Conservation (phyloP, 2,888 invertebrate genomes). For the Dyspetes luteomarginatus region DNA sequence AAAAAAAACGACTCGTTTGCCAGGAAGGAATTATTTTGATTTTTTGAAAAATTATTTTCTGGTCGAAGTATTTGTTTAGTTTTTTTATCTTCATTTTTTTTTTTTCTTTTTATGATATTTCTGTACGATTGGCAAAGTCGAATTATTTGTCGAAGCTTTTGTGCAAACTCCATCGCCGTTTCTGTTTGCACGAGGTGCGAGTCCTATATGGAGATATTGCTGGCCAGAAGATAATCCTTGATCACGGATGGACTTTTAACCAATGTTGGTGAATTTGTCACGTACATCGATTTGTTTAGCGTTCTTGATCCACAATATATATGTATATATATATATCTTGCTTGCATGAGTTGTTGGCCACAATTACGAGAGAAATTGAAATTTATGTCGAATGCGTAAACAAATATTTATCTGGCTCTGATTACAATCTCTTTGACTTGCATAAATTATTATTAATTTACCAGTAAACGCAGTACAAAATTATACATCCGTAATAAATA, state of each 20-base stretch:
- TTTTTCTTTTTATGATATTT: neutral
- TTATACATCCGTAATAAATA: too few relatives aligned
- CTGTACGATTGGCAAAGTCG: neutral
- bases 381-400: neutral
- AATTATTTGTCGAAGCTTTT: slow-evolving; percentile 8
- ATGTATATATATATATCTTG: neutral
- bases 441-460: neutral
- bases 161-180: neutral
- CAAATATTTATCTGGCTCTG: neutral
- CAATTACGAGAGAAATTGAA: neutral
- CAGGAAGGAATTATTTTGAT: too few relatives aligned
- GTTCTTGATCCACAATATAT: neutral
- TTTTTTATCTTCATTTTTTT: too few relatives aligned
- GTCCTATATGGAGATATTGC: slow-evolving; percentile 15
- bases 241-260: slow-evolving; percentile 35
- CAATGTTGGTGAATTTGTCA: slow-evolving; percentile 14
- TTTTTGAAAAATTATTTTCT: too few relatives aligned
- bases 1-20: too few relatives aligned
- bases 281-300: neutral
- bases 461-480: too few relatives aligned
- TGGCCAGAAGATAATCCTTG: slow-evolving; percentile 4
- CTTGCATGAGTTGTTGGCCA: neutral
- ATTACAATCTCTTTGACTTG: neutral
- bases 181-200: slow-evolving; percentile 23
- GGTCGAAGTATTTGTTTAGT: too few relatives aligned